Evolutionary conservation across 2,888 invertebrate genomes (phyloP).

Genomic region (Leucoptera coffeella): DNA sequence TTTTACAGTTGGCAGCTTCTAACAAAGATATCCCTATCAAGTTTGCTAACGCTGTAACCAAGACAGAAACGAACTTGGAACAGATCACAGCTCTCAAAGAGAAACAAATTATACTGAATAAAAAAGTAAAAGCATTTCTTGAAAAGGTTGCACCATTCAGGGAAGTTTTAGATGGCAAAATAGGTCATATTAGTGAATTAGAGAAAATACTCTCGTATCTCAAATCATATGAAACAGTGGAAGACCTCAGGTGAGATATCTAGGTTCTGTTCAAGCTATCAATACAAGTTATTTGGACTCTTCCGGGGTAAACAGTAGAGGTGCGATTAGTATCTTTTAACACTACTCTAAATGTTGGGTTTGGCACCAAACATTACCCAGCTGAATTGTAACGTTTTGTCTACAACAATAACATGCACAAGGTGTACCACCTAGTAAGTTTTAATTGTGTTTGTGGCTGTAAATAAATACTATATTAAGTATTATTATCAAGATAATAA

Average conservation of each 20-base stretch:
- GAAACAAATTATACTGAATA: conserved; percentile 33
- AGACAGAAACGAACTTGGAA: conserved; percentile 51
- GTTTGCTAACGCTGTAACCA: conserved; percentile 56
- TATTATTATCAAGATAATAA: too few species aligned
- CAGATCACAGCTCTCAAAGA: conserved; percentile 37
- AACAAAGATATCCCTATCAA: conserved; percentile 59
- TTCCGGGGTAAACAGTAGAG: too few species aligned
- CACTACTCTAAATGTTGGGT: too few species aligned
- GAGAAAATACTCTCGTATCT: conserved; percentile 60
- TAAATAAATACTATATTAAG: too few species aligned
- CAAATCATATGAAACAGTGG: conserved; percentile 62
- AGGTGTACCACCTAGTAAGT: too few species aligned
- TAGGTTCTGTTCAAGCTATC: too few species aligned
- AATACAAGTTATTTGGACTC: too few species aligned
- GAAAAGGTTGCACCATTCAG: conserved; percentile 29
- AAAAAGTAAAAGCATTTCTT: conserved; percentile 28
- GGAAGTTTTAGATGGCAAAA: conserved; percentile 30
- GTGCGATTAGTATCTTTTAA: too few species aligned
- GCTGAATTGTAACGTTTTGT: too few species aligned
- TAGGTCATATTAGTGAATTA: conserved; percentile 44
- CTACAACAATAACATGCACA: too few species aligned
- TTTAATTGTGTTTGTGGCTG: too few species aligned
- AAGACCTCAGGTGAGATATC: conserved; percentile 63
- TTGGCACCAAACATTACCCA: too few species aligned
- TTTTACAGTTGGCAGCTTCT: conserved; percentile 54